Conservation (phyloP, 30 jellyfish, hydroid and myxozoan genomes). For the Turritopsis rubra region DNA sequence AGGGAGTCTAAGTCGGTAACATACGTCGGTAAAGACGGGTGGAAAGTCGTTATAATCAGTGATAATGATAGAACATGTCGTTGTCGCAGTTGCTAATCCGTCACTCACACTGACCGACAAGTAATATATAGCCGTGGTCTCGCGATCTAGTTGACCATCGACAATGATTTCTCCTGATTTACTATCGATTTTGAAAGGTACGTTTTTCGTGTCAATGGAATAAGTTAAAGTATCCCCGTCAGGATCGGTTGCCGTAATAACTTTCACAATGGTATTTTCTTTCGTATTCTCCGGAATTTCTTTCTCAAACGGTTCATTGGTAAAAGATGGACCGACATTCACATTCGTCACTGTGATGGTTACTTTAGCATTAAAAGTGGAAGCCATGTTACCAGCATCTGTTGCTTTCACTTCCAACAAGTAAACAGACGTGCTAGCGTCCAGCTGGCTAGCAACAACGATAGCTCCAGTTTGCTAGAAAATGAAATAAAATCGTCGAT, state of each 20-base stretch:
- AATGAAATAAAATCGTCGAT: too few relatives aligned
- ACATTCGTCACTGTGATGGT: slow-evolving; percentile 1
- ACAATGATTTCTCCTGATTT: slow-evolving; percentile 2
- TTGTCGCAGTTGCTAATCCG: slow-evolving; percentile 22
- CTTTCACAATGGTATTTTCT: neutral
- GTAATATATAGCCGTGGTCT: slow-evolving; percentile 43
- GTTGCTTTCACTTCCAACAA: neutral
- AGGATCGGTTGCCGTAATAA: slow-evolving; percentile 10
- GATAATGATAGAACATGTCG: slow-evolving; percentile 43
- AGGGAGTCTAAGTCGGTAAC: neutral
- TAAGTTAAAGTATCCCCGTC: neutral
- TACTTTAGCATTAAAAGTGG: neutral
- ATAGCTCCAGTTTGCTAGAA: neutral
- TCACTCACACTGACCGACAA: slow-evolving; percentile 58
- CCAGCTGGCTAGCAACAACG: neutral
- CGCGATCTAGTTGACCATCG: slow-evolving; percentile 41
- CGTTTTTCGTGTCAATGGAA: neutral
- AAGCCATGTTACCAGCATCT: neutral
- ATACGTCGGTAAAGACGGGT: slow-evolving; percentile 30
- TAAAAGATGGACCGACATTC: neutral
- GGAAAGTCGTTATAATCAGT: slow-evolving; percentile 68
- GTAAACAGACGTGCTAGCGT: slow-evolving; percentile 1
- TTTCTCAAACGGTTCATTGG: neutral
- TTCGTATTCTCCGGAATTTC: neutral
- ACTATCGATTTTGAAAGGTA: neutral